Evolutionary conservation across 2,888 invertebrate species (phyloP), one percentile per base, ranked within the genome.

Genomic region (Thymelicus sylvestris): DNA sequence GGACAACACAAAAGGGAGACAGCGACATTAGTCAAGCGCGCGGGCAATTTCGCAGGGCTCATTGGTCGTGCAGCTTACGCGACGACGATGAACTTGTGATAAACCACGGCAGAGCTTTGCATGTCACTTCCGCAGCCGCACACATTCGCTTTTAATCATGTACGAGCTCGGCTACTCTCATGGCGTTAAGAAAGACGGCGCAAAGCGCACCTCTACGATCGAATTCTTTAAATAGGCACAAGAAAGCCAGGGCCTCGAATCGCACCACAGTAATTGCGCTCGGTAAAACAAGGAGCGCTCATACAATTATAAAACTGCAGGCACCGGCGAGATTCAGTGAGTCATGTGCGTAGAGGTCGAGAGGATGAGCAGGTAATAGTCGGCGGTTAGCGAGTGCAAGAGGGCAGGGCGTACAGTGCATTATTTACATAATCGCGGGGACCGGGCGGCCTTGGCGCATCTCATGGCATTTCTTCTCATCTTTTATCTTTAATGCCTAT

Each of bases 391-490:
- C 78, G 76, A 77, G 77, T 75, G 77, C 71, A 68, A 74, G 67
- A 67, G 74, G 73, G 75, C 75, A 77, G 74, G 78, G 75, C 81
- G 80, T 24, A 15, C 76, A 79, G 79, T 82, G 83, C 83, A 85
- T 84, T 89, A 90, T 91, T 90, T 90, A 90, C 89, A 89, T 90
- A 89, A 90, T 86, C 86, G 84, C 84, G 79, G 81, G 78, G 83
- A 89, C 88, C 83, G 84, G 87, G 78, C 85, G 90, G 78, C 90
- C 91, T 91, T 90, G 89, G 86, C 77, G 82, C 80, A 77, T 79
- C 81, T 79, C 74, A 81, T 77, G 79, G 81, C 76, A 75, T 76
- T 69, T 76, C 79, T 76, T 75, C 75, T 75, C 78, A 80, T 75
- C 76, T 77, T 77, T 78, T 78, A 71, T 76, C 77, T 76, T 78